phyloP scores from a whole-genome alignment of 2,888 invertebrate species.

The Oconnorella tubifera region DNA sequence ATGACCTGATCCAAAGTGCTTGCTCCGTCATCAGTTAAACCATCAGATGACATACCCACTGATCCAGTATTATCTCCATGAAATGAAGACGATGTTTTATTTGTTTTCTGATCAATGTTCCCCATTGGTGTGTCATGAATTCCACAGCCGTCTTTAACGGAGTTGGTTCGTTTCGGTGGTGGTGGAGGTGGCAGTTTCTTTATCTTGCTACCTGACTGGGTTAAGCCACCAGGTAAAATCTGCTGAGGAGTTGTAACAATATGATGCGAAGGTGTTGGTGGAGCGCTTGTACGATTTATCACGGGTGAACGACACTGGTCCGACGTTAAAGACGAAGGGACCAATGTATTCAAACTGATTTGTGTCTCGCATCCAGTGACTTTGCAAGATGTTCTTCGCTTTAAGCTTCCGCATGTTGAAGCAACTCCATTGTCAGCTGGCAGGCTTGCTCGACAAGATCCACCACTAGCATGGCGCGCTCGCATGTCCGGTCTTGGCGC shows the following conservation, averaged over 20 bases:
- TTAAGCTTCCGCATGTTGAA: constrained; percentile 2
- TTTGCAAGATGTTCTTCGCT: neutral
- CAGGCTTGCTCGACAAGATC: neutral
- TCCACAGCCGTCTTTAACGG: constrained; percentile 50
- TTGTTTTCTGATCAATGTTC: neutral
- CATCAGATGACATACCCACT: too few species aligned
- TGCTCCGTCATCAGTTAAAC: too few species aligned
- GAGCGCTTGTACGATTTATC: neutral
- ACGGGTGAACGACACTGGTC: neutral
- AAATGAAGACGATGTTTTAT: neutral
- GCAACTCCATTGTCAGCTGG: too few species aligned
- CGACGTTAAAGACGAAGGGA: neutral
- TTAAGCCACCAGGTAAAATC: neutral
- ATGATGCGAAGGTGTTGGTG: neutral
- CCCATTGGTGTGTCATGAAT: too few species aligned
- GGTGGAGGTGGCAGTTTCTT: constrained; percentile 51
- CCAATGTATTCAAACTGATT: too few species aligned
- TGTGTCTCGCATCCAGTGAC: neutral
- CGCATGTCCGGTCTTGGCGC: constrained; percentile 1
- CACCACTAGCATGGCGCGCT: constrained; percentile 1
- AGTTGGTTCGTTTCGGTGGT: constrained; percentile 58
- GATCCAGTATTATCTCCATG: neutral
- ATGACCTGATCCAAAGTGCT: constrained; percentile 9
- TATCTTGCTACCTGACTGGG: neutral
- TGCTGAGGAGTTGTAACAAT: neutral